These are phyloP conservation scores for Monomorium pharaonis DNA, from an alignment of 1,140 invertebrate species.

Conservation along the genomic window DNA sequence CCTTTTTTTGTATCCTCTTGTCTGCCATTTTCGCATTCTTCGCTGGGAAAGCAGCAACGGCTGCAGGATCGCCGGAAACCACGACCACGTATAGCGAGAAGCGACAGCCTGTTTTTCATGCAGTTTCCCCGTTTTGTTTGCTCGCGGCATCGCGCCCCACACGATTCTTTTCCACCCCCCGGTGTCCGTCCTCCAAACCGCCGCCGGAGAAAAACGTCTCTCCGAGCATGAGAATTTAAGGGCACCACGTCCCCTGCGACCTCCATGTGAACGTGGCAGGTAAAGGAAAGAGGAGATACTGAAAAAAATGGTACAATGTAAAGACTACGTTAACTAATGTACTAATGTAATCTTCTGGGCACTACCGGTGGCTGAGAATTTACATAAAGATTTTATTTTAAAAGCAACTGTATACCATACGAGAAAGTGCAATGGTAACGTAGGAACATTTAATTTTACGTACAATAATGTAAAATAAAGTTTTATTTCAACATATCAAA, in stretches of 20 bases:
- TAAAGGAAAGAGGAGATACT: background rate
- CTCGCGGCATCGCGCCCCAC: slow-evolving; percentile 23
- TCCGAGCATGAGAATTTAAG: slow-evolving; percentile 50
- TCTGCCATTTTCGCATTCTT: slow-evolving; percentile 58
- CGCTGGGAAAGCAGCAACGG: slow-evolving; percentile 50
- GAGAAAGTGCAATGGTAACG: background rate
- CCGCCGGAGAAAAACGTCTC: slow-evolving; percentile 35
- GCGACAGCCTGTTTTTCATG: slow-evolving; percentile 59
- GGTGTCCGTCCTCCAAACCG: background rate
- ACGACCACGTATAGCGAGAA: slow-evolving; percentile 54
- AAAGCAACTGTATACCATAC: background rate
- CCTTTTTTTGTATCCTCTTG: slow-evolving; percentile 1
- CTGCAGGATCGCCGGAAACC: slow-evolving; percentile 56
- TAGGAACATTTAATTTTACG: background rate
- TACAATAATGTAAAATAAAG: background rate
- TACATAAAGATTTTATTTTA: background rate
- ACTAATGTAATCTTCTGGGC: background rate
- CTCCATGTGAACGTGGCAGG: background rate
- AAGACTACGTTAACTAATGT: background rate
- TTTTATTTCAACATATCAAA: background rate
- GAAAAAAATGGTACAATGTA: background rate
- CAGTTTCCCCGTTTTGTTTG: slow-evolving; percentile 57
- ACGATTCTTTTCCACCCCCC: slow-evolving; percentile 36
- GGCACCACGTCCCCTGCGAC: slow-evolving; percentile 13
- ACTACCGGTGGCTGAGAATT: background rate